Evolutionary conservation across 1,140 invertebrate genomes (phyloP).

Genomic region (Zaprionus davidi): DNA sequence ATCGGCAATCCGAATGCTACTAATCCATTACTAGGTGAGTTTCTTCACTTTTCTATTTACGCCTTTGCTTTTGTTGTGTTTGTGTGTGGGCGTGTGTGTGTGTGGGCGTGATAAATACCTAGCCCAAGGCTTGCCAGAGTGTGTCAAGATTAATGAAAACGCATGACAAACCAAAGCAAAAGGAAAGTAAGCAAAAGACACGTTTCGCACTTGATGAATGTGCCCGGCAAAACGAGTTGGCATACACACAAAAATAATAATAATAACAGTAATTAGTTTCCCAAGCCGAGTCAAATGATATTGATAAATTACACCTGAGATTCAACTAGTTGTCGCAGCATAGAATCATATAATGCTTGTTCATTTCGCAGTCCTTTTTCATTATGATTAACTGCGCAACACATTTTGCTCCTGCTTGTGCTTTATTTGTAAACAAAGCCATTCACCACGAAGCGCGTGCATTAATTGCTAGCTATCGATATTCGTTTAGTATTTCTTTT

Average conservation of each 20-base stretch:
- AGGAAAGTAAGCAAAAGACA: constrained; percentile 23
- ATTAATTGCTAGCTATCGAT: too few relatives aligned
- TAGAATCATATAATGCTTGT: too few relatives aligned
- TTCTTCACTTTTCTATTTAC: constrained; percentile 4
- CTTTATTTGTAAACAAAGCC: too few relatives aligned
- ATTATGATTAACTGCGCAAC: neutral
- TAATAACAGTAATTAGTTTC: constrained; percentile 28
- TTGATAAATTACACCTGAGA: constrained; percentile 1
- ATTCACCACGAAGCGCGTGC: too few relatives aligned
- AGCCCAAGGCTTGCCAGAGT: constrained; percentile 16
- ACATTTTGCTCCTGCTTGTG: too few relatives aligned
- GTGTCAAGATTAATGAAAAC: constrained; percentile 52
- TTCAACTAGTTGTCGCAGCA: constrained; percentile 10
- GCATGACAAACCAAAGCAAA: constrained; percentile 17
- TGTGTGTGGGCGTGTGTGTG: too few relatives aligned
- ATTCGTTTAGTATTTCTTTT: too few relatives aligned
- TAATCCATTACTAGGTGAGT: constrained; percentile 82
- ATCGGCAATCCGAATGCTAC: constrained; percentile 81
- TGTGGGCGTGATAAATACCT: constrained; percentile 38
- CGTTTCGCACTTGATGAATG: constrained; percentile 41
- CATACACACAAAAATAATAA: constrained; percentile 26
- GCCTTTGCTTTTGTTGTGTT: neutral
- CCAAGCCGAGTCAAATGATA: neutral
- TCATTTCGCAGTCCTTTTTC: neutral
- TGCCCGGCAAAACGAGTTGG: constrained; percentile 4